Conservation (phyloP, 2,888 invertebrate genomes). For the Trichogramma dendrolimi region DNA sequence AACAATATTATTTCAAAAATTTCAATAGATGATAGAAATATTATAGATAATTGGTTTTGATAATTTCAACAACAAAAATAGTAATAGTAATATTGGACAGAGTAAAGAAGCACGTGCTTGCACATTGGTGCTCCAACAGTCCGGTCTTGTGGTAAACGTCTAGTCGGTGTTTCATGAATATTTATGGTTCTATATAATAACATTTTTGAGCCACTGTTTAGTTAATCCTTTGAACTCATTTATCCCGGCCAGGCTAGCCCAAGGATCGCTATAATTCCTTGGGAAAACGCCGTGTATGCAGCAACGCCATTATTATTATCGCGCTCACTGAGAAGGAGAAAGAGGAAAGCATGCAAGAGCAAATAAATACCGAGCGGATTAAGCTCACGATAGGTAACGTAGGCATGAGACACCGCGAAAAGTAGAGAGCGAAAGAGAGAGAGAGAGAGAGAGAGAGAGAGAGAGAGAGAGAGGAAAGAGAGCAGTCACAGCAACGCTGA, state of each 20-base stretch:
- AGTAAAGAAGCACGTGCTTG: no score
- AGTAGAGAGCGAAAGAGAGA: conserved; percentile 18
- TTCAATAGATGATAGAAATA: no score
- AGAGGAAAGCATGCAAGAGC: conserved; percentile 28
- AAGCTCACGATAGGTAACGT: conserved; percentile 18
- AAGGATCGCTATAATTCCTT: conserved; percentile 52
- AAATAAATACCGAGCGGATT: conserved; percentile 49
- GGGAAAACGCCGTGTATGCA: conserved; percentile 42
- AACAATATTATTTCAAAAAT: no score
- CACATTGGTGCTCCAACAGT: no score
- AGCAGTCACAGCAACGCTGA: no score
- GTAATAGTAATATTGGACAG: no score
- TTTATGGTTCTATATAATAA: conserved; percentile 53
- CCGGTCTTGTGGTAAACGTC: conserved; percentile 33
- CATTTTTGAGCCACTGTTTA: conserved; percentile 54
- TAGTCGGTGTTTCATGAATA: conserved; percentile 48
- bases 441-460: conserved; percentile 16
- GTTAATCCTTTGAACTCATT: conserved; percentile 53
- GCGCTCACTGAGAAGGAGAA: conserved; percentile 28
- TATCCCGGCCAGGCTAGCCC: conserved; percentile 43
- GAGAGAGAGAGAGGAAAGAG: conserved; percentile 7
- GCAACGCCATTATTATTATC: conserved; percentile 50
- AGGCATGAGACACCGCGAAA: conserved; percentile 5
- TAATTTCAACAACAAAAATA: no score
- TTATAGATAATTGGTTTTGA: no score